These are phyloP conservation scores for Mantis religiosa DNA, from an alignment of 2,888 invertebrate genomes.

Conservation along the genomic window DNA sequence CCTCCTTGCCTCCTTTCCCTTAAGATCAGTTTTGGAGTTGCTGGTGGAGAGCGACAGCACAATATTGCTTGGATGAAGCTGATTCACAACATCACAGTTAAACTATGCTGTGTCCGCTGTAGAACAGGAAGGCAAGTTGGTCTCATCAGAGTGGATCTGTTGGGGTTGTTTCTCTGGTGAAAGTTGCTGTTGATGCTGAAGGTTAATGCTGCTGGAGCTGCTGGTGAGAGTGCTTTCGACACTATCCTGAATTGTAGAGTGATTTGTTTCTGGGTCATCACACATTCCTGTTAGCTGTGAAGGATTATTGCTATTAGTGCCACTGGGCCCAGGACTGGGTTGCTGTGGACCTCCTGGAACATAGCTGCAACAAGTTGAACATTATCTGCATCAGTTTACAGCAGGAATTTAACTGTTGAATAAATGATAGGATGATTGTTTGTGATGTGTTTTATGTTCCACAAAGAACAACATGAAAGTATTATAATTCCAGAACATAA, in stretches of 20 bases:
- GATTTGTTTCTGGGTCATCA: conserved; percentile 21
- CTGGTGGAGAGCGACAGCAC: background rate
- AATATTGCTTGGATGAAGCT: conserved; percentile 1
- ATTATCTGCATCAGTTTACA: too few relatives aligned
- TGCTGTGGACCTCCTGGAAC: conserved; percentile 25
- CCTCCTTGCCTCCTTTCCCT: background rate
- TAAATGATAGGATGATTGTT: too few relatives aligned
- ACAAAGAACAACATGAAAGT: too few relatives aligned
- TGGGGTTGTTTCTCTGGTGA: conserved; percentile 11
- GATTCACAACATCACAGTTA: conserved; percentile 14
- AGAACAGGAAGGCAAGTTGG: background rate
- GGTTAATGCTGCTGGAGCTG: conserved; percentile 8
- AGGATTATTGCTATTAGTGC: conserved; percentile 27
- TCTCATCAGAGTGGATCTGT: conserved; percentile 25
- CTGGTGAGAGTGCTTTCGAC: conserved; percentile 11
- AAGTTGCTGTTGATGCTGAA: conserved; percentile 15
- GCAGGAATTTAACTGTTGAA: too few relatives aligned
- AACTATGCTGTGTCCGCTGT: conserved; percentile 23
- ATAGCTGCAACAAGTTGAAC: background rate
- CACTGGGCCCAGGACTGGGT: conserved; percentile 20
- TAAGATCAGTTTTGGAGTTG: background rate
- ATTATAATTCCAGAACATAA: too few relatives aligned
- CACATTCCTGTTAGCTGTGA: background rate
- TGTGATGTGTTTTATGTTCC: too few relatives aligned
- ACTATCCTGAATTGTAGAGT: conserved; percentile 2